Evolutionary conservation across 1,140 invertebrate genomes (phyloP).

Genomic region (Anastrepha ludens): DNA sequence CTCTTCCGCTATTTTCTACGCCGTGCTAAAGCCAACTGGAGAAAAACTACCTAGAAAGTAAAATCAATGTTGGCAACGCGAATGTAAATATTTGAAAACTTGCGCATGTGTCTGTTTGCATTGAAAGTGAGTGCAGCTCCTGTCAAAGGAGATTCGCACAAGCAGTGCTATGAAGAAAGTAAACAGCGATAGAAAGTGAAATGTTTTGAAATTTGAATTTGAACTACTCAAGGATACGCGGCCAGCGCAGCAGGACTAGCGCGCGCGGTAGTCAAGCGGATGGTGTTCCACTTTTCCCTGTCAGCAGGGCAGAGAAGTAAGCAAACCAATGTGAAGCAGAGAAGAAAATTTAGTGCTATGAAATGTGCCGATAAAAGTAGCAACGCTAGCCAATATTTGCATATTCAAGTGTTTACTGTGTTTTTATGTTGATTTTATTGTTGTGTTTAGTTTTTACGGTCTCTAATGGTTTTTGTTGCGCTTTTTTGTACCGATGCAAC

Average conservation of each 20-base stretch:
- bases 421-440: slow-evolving; percentile 31
- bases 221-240: slow-evolving; percentile 8
- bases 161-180: neutral
- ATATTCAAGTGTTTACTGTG: slow-evolving; percentile 48
- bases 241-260: neutral
- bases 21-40: neutral
- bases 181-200: slow-evolving; percentile 33
- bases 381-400: slow-evolving; percentile 35
- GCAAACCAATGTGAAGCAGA: neutral
- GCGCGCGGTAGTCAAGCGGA: neutral
- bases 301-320: slow-evolving; percentile 11
- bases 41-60: neutral
- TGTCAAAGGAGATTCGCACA: slow-evolving; percentile 17
- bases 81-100: neutral
- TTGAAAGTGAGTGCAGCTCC: slow-evolving; percentile 17
- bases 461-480: neutral
- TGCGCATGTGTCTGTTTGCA: neutral
- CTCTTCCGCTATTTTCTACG: neutral
- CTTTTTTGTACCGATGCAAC: slow-evolving; percentile 5
- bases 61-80: slow-evolving; percentile 13
- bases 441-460: neutral
- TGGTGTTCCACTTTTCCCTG: slow-evolving; percentile 2
- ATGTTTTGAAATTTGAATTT: slow-evolving; percentile 24
- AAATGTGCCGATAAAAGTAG: slow-evolving; percentile 9
- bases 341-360: neutral